Base-by-base conservation (phyloP, 2,888 invertebrate genomes). In the Drosophila macrospina region DNA sequence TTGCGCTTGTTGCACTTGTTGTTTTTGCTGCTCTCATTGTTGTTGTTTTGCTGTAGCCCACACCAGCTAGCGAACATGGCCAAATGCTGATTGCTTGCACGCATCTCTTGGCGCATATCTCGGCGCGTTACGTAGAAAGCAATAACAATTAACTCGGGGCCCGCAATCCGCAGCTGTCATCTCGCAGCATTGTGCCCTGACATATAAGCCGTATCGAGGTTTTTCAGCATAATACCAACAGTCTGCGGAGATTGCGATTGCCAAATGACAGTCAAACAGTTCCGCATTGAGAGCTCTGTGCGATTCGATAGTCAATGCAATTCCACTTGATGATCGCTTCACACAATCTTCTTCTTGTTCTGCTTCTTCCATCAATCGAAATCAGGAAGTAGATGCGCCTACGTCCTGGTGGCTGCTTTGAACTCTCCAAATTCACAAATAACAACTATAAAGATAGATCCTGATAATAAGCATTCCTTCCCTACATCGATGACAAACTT, bases 31-130 rank as follows among this genome's bases (percentile, higher is more conserved):
- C 36, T 57, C 32, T n/a, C n/a, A n/a, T 28, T 55, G 36, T 30
- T 73, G 44, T 2, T 37, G 37, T 30, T n/a, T 30, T 60, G 45
- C 16, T 67, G 41, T 69, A 44, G 60, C 86, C 86, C 83, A 71
- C 86, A 54, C 60, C 54, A 44, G 67, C 61, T 32, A 51, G 50
- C 24, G 80, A 77, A 83, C 86, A 86, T 87, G 86, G 81, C 69
- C 74, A 85, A 84, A 80, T 71, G 86, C 69, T 78, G 83, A 88
- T 86, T 67, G 76, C 67, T 84, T 59, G 82, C 83, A 82, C 86
- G 80, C 86, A 83, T 80, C 71, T 71, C 67, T 48, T 37, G 45
- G 69, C 63, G 74, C 85, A 84, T 84, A 86, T 86, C 83, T 84
- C 56, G 66, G 71, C 87, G 71, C 69, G 64, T 74, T 83, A 78